phyloP scores from a whole-genome alignment of 1,140 invertebrate genomes.

The Ceratosolen solmsi region DNA sequence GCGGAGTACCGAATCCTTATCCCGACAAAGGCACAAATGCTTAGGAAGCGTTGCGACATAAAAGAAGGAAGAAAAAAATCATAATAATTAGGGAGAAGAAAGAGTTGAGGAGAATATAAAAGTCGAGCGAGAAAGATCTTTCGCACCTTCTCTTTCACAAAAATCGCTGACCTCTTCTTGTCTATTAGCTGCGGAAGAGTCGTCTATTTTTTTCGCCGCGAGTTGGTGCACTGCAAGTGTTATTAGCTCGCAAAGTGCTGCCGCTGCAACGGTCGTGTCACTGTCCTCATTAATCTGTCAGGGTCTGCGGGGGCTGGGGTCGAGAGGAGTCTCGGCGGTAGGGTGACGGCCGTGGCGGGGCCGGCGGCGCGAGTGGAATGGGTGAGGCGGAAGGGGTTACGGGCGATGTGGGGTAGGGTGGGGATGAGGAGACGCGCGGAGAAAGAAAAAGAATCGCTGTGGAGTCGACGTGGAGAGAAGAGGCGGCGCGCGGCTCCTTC shows the following conservation, averaged over 20 bases:
- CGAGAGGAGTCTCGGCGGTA: neutral
- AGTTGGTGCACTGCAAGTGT: neutral
- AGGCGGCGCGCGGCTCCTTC: neutral
- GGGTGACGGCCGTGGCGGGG: neutral
- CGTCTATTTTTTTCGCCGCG: neutral
- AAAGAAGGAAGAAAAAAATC: neutral
- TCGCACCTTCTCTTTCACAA: neutral
- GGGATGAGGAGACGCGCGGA: neutral
- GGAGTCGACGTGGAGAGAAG: neutral
- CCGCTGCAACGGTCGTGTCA: neutral
- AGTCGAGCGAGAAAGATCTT: neutral
- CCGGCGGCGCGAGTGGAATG: no score
- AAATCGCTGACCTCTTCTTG: neutral
- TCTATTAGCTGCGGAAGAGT: neutral
- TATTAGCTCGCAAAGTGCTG: slow-evolving; percentile 19
- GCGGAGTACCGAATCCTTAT: no score
- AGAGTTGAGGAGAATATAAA: no score
- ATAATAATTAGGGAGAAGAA: no score
- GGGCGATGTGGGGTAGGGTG: no score
- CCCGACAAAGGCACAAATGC: no score
- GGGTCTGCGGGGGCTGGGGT: neutral
- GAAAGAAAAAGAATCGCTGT: neutral
- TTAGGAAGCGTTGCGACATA: neutral
- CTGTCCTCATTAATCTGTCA: slow-evolving; percentile 39
- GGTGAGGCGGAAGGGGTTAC: no score